A percentile compares a stretch with the other conserved stretches of the same genome.
Conservation (phyloP, 2,797 vertebrate genomes). For the Hylomyscus alleni region DNA sequence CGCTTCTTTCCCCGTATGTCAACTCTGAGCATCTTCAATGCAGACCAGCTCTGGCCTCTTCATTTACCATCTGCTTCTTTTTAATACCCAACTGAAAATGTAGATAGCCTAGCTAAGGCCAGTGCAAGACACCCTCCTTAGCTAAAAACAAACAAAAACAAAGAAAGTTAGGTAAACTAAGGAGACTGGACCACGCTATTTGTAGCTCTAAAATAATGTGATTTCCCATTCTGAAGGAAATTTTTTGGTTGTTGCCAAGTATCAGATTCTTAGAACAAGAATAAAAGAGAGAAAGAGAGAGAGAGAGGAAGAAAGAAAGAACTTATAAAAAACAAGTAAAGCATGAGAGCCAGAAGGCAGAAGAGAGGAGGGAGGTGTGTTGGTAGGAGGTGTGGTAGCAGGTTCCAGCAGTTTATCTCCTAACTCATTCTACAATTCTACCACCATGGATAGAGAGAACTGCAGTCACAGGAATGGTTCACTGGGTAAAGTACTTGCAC, state of each 20-base stretch:
- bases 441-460: neutral
- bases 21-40: neutral
- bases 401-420: neutral
- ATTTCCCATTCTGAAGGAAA: neutral
- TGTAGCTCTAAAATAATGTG: neutral
- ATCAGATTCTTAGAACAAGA: neutral
- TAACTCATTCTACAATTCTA: neutral
- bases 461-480: no score
- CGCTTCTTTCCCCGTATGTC: neutral
- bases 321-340: neutral
- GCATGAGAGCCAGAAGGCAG: neutral
- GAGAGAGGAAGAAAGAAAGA: neutral
- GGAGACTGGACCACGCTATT: neutral
- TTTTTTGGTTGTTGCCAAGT: conserved; percentile 3
- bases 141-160: neutral
- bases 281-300: fast-evolving
- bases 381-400: neutral
- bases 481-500: neutral
- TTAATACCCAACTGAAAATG: neutral
- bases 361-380: neutral
- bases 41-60: neutral
- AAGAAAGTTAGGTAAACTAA: neutral
- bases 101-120: neutral
- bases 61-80: neutral
- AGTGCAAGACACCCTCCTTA: neutral